Evolutionary conservation across 2,888 invertebrate species (phyloP), one percentile per base, ranked within the genome.

Genomic region (Stenichneumon culpator): DNA sequence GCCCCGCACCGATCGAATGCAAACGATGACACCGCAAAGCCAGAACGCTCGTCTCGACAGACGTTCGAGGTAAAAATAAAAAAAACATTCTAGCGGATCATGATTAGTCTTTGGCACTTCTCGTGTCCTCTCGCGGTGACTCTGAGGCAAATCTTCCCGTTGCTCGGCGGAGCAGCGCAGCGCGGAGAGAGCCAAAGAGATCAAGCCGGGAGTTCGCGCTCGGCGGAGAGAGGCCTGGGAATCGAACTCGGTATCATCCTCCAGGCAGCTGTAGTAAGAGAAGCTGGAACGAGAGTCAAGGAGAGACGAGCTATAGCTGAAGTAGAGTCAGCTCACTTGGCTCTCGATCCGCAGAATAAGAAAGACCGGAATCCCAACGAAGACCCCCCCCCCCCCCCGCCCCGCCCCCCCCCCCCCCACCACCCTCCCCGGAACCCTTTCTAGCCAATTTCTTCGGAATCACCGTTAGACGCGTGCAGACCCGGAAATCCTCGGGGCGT

Each of bases 401-500:
- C 36, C 36, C 36, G n/a, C 7, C 3, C 0, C 36, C 36, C 0
- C 2, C 4, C 36, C 0, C 11, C 11, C 1, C 11, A 11, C 39
- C 44, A 16, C 44, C 44, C 44, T 47, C 44, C 44, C 82, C 75
- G 75, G 65, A 82, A 77, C 67, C 72, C 72, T 78, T 70, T 60
- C 69, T 74, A 68, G 60, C 74, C 84, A 77, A 84, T 82, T 84
- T 86, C 79, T 72, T 82, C 47, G 25, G 69, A 57, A 84, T 79
- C 68, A 84, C 87, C 88, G 87, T 88, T 88, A 87, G 73, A 80
- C 86, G 86, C 86, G 84, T 86, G 88, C 84, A 88, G 74, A 88
- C 87, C 87, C 88, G 90, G 89, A 90, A 90, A 89, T 90, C 89
- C 89, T 90, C 87, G 83, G 86, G 90, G 89, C 90, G 89, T 88